A percentile compares a stretch with the other conserved stretches of the same genome.
phyloP scores from a whole-genome alignment of 2,113 vertebrate species.

The Lampris megalopsis region DNA sequence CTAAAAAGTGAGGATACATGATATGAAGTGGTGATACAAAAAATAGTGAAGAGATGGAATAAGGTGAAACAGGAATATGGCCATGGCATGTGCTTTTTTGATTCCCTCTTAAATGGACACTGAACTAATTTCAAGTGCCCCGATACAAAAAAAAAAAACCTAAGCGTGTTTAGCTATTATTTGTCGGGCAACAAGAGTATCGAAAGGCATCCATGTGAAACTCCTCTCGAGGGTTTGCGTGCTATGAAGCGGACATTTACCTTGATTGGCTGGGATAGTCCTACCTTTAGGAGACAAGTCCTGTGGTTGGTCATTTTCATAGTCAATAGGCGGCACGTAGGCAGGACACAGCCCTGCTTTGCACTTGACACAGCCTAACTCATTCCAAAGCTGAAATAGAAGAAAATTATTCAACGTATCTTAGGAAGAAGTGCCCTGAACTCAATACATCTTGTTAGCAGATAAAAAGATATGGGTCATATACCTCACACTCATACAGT shows the following conservation, averaged over 20 bases:
- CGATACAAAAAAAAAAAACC: too few species aligned
- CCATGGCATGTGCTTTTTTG: constrained; percentile 72
- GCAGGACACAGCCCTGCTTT: constrained; percentile 86
- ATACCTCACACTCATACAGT: constrained; percentile 94
- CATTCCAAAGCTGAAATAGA: constrained; percentile 86
- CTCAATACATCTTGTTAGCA: neutral
- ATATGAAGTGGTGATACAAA: constrained; percentile 27
- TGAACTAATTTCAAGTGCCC: neutral
- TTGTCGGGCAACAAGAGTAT: too few species aligned
- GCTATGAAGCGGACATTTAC: constrained; percentile 39
- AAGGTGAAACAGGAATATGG: constrained; percentile 48
- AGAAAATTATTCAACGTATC: constrained; percentile 15
- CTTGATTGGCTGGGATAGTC: constrained; percentile 48
- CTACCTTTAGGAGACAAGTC: constrained; percentile 91
- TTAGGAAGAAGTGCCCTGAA: neutral
- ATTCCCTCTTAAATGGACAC: constrained; percentile 28
- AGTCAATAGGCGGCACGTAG: constrained; percentile 75
- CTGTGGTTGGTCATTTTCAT: constrained; percentile 81
- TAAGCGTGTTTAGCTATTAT: too few species aligned
- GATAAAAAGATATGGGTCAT: constrained; percentile 3
- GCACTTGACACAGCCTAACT: constrained; percentile 88
- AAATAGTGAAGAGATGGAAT: constrained; percentile 27
- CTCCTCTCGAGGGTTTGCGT: neutral
- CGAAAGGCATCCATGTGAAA: constrained; percentile 14
- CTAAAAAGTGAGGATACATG: constrained; percentile 41